These are phyloP conservation scores for Azemiops feae DNA, from an alignment of 2,113 vertebrate genomes.

Conservation along the genomic window DNA sequence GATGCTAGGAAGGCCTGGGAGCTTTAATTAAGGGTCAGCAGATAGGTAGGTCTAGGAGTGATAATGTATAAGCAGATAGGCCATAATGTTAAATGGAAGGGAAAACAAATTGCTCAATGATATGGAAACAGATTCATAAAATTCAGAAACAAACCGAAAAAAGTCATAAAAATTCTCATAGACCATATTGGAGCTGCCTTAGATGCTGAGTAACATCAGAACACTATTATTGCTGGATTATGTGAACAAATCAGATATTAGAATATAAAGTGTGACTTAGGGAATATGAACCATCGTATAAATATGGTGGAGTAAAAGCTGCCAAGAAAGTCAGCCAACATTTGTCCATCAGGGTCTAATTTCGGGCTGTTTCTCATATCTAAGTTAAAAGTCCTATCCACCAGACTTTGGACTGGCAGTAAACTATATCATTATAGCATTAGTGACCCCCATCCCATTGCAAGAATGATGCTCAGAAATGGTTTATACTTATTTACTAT, in stretches of 20 bases:
- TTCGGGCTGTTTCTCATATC: background rate
- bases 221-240: background rate
- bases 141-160: background rate
- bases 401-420: background rate
- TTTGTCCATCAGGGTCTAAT: background rate
- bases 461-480: background rate
- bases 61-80: background rate
- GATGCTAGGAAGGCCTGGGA: background rate
- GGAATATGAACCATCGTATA: background rate
- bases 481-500: background rate
- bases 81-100: conserved; percentile 3
- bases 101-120: background rate
- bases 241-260: background rate
- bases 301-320: background rate
- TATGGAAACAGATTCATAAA: background rate
- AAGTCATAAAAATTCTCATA: background rate
- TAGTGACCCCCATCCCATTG: background rate
- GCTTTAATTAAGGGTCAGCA: conserved; percentile 14
- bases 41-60: background rate
- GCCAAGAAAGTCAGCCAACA: background rate
- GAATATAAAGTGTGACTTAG: background rate
- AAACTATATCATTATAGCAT: background rate
- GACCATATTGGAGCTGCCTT: background rate
- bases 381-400: background rate
- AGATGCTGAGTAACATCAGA: background rate